Conservation (phyloP, 2,888 invertebrate species). For the Latrodectus elegans region DNA sequence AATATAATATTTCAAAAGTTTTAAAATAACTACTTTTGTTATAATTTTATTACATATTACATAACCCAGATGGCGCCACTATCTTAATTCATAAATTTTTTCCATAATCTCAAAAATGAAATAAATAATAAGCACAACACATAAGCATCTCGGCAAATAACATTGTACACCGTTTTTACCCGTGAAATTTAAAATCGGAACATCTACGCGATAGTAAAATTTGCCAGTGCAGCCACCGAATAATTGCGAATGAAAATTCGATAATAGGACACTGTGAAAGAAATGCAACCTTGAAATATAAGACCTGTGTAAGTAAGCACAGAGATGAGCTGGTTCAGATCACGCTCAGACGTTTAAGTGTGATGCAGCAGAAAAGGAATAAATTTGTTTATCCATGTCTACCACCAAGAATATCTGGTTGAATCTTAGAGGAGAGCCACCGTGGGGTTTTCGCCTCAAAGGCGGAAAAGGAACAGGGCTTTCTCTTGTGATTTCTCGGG, state of each 20-base stretch:
- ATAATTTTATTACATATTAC: too few species aligned
- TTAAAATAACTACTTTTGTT: too few species aligned
- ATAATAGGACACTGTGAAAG: too few species aligned
- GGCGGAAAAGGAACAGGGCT: conserved; percentile 93
- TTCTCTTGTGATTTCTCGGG: conserved; percentile 93
- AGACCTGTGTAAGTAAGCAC: neutral
- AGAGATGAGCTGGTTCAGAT: conserved; percentile 18
- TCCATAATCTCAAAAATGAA: neutral
- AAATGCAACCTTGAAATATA: too few species aligned
- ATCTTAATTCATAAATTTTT: neutral
- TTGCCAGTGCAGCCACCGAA: too few species aligned
- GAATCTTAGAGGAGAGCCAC: conserved; percentile 75
- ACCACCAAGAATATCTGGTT: conserved; percentile 80
- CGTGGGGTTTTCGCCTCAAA: conserved; percentile 94
- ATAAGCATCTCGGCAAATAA: neutral
- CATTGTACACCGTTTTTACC: neutral
- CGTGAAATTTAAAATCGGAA: neutral
- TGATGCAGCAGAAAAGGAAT: conserved; percentile 26
- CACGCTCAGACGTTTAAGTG: conserved; percentile 25
- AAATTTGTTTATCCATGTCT: conserved; percentile 36
- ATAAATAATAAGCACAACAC: neutral
- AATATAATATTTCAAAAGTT: too few species aligned
- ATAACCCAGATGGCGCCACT: conserved; percentile 18
- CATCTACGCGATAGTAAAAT: too few species aligned
- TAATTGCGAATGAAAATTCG: too few species aligned